Conservation (phyloP, 2,113 vertebrate genomes). For the Spea bombifrons region DNA sequence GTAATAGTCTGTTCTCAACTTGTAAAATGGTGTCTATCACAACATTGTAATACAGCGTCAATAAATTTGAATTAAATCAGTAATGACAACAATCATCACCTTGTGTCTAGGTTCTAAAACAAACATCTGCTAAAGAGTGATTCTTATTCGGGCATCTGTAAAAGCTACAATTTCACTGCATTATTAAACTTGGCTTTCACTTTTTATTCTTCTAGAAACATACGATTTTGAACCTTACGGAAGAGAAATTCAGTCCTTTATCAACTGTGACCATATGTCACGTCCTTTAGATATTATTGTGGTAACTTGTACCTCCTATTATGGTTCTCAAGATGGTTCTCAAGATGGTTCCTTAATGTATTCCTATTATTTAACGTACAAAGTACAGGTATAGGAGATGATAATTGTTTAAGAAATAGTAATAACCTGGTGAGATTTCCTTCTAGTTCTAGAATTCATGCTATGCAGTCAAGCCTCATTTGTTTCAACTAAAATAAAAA, state of each 20-base stretch:
- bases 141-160: constrained; percentile 15
- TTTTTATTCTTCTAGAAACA: constrained; percentile 11
- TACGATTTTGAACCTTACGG: constrained; percentile 31
- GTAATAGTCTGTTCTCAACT: no score
- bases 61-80: not conserved
- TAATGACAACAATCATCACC: constrained; percentile 17
- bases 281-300: constrained; percentile 30
- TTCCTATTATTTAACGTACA: no score
- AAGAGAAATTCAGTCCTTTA: constrained; percentile 30
- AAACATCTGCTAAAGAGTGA: constrained; percentile 26
- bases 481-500: no score
- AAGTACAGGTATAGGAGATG: no score
- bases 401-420: no score
- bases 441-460: no score
- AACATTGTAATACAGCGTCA: no score
- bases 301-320: not conserved
- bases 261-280: constrained; percentile 33
- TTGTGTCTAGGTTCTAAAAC: constrained; percentile 7
- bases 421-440: no score
- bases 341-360: not conserved
- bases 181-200: constrained; percentile 22
- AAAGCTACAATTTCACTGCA: constrained; percentile 24
- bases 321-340: not conserved
- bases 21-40: no score
- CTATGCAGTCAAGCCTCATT: no score